Evolutionary conservation across 2,113 vertebrate genomes (phyloP), one percentile per base, ranked within the genome.

Genomic region (Apus apus): DNA sequence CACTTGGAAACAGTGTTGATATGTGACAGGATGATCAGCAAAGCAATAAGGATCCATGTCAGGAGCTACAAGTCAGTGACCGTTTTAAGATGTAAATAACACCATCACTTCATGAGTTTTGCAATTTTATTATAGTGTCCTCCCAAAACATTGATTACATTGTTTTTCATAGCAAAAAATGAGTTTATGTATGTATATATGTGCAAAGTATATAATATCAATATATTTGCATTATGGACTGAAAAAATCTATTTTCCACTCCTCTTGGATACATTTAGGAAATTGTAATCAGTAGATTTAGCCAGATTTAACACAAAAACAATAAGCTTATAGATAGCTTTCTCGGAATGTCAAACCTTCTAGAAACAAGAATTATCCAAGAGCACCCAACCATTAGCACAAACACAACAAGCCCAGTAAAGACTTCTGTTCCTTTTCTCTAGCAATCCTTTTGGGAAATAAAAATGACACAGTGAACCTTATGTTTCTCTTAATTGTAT

Each of bases 131-230:
- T 76, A 27, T 0, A 1, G 16, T 65, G 54, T 30, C 9, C 11
- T 60, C 32, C 14, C 6, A 12, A 46, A 45, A 71, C 20, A 45
- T 0, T 15, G 3, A 30, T 13, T 66, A 13, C 8, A 58, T 18
- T 5, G 26, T 77, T 77, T 87, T 60, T 79, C 11, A 23, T 17
- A 27, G 40, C 19, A 46, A 64, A 83, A 27, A 5, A 3, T 18
- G 0, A 43, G 3, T 6, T 56, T 48, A 36, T 40, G 6, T 34
- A 1, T 40, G 5, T 15, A 38, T 25, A 19, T 48, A 17, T 21
- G 5, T 29, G 6, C 9, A 60, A 16, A 60, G 22, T 60, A 22
- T 26, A 27, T 30, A 62, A 53, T 57, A 48, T 21, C 1, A 2
- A 75, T 27, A 21, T 9, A 61, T 36, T 36, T 56, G 3, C 21